phyloP scores from a whole-genome alignment of 1,140 invertebrate species.

The Cyrtorhinus lividipennis region DNA sequence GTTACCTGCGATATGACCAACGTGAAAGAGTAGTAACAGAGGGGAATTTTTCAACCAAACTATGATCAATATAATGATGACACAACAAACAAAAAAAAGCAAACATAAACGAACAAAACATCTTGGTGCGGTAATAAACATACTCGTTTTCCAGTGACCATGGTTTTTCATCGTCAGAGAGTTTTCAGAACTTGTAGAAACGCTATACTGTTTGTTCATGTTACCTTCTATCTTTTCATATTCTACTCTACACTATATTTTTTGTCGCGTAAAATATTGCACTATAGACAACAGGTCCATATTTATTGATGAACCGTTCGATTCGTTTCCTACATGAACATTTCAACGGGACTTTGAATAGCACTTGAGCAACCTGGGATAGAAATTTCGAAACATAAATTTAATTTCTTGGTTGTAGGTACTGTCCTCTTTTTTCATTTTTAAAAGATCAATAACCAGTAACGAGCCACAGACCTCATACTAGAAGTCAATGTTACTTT shows the following conservation, averaged over 20 bases:
- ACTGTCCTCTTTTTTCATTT: background rate
- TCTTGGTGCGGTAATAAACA: background rate
- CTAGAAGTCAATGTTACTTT: background rate
- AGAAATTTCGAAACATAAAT: background rate
- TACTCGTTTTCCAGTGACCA: background rate
- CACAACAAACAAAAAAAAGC: background rate
- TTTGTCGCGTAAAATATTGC: conserved; percentile 8
- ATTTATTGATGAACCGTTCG: background rate
- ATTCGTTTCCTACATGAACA: background rate
- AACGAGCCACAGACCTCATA: background rate
- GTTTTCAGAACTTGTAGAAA: background rate
- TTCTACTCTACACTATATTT: background rate
- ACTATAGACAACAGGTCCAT: background rate
- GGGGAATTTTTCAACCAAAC: too few relatives aligned
- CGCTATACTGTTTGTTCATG: background rate
- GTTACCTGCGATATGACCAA: too few relatives aligned
- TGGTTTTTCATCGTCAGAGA: background rate
- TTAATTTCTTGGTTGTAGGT: background rate
- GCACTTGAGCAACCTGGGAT: background rate
- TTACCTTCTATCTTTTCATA: background rate
- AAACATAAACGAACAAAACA: background rate
- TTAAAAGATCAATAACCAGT: background rate
- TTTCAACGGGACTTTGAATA: background rate
- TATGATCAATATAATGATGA: too few relatives aligned
- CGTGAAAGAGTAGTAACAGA: too few relatives aligned